Conservation (phyloP, 2,888 invertebrate genomes). For the Rhagonycha fulva region DNA sequence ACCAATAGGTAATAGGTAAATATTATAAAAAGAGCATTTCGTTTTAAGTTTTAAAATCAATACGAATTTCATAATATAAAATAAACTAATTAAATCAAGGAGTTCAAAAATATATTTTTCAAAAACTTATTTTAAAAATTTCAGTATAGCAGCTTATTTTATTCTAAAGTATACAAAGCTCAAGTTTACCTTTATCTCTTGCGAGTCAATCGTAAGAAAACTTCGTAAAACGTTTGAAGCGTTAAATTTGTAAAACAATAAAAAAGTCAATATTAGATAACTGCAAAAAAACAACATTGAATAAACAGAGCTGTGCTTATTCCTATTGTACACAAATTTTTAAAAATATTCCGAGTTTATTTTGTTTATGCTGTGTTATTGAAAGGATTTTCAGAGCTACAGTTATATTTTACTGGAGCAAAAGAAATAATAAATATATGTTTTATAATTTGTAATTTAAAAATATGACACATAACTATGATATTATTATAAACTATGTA, state of each 20-base stretch:
- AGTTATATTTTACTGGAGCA: background rate
- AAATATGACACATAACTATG: background rate
- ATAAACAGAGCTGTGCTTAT: background rate
- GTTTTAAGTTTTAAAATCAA: too few species aligned
- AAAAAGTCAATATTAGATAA: background rate
- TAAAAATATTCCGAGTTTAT: background rate
- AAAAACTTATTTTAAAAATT: background rate
- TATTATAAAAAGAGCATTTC: too few species aligned
- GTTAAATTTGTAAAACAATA: background rate
- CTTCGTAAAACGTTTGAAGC: background rate
- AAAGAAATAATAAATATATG: background rate
- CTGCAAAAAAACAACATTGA: background rate
- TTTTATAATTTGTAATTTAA: background rate
- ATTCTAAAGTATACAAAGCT: background rate
- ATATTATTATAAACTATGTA: background rate
- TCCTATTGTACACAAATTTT: background rate
- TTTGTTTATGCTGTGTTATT: background rate
- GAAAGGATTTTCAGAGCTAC: background rate
- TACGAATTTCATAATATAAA: background rate
- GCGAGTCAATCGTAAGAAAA: background rate
- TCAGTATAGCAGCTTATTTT: background rate
- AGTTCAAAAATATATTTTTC: background rate
- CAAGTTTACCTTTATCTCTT: background rate
- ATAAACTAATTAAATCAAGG: background rate
- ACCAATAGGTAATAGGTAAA: too few species aligned